Percentiles rank a stretch among this genome's conserved stretches.
phyloP scores from a whole-genome alignment of 53 echinoderm and acorn worm genomes.

The Holothuria scabra region DNA sequence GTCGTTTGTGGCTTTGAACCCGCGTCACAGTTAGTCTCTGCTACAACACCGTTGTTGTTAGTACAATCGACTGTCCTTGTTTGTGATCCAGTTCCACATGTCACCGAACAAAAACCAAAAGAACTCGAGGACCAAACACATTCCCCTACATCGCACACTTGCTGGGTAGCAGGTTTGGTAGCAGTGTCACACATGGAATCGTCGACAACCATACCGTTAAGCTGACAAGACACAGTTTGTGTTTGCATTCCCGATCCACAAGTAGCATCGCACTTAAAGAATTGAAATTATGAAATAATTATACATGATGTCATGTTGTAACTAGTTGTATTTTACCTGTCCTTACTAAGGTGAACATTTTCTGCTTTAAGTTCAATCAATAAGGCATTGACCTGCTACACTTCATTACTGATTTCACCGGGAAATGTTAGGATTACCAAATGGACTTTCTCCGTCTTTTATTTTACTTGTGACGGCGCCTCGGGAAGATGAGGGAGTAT shows the following conservation, averaged over 20 bases:
- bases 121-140: background rate
- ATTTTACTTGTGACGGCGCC: no score
- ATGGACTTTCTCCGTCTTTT: no score
- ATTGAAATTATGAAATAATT: background rate
- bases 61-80: constrained; percentile 13
- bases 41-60: background rate
- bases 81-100: constrained; percentile 8
- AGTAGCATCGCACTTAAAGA: constrained; percentile 2
- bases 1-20: background rate
- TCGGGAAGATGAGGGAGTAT: no score
- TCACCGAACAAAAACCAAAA: constrained; percentile 12
- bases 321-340: no score
- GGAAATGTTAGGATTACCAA: no score
- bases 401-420: no score
- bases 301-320: no score
- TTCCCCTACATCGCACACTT: constrained; percentile 1
- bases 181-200: constrained; percentile 28
- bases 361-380: no score
- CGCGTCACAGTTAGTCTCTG: background rate
- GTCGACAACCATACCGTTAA: background rate
- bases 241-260: constrained; percentile 25
- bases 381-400: no score
- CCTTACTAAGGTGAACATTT: no score
- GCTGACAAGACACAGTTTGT: background rate
- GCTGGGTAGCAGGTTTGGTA: constrained; percentile 9